These are phyloP conservation scores for Lysandra bellargus DNA, from an alignment of 2,888 invertebrate species.

Conservation along the genomic window DNA sequence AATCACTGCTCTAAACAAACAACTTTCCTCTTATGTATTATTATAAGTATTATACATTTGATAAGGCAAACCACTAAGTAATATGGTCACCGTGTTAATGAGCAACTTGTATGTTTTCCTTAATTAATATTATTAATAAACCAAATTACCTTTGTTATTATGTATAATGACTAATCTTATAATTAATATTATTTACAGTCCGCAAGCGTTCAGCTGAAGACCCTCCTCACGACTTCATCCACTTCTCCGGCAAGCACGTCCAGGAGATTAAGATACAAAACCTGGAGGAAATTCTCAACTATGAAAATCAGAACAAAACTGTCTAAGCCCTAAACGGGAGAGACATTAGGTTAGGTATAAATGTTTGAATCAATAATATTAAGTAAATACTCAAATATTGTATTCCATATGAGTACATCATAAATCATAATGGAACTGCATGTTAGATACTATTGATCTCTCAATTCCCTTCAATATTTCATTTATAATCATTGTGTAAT, in stretches of 20 bases:
- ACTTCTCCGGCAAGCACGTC: slow-evolving; percentile 88
- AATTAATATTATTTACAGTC: slow-evolving; percentile 65
- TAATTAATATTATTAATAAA: neutral
- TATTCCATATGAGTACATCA: slow-evolving; percentile 15
- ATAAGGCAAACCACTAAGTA: neutral
- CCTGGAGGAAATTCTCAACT: slow-evolving; percentile 80
- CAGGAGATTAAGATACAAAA: slow-evolving; percentile 88
- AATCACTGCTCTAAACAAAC: too few relatives aligned
- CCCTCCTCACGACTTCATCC: slow-evolving; percentile 83
- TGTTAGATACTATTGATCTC: slow-evolving; percentile 12
- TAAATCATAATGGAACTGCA: neutral
- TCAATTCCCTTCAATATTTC: neutral
- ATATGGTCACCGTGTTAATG: neutral
- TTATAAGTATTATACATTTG: too few relatives aligned
- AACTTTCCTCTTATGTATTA: too few relatives aligned
- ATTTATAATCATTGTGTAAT: neutral
- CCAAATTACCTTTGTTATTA: neutral
- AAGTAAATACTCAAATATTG: slow-evolving; percentile 25
- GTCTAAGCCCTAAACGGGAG: slow-evolving; percentile 9
- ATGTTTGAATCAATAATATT: slow-evolving; percentile 19
- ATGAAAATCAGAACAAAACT: slow-evolving; percentile 58
- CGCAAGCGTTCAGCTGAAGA: slow-evolving; percentile 79
- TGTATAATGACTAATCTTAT: neutral
- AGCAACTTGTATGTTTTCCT: neutral
- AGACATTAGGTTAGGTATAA: slow-evolving; percentile 17